Percentiles rank a stretch among this genome's conserved stretches.
Evolutionary conservation across 2,888 invertebrate genomes (phyloP).

Genomic region (Drosophila tripunctata): DNA sequence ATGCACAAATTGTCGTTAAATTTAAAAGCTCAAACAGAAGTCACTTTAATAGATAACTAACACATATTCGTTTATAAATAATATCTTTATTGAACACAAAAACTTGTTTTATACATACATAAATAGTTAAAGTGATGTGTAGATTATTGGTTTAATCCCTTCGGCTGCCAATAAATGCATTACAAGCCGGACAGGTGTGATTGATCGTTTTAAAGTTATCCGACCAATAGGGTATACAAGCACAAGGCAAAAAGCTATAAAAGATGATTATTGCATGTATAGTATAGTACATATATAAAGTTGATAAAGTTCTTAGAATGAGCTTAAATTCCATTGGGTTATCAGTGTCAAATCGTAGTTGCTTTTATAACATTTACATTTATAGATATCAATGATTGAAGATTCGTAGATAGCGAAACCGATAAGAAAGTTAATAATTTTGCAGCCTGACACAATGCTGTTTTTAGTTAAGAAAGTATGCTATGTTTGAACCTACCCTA

Average conservation of each 20-base stretch:
- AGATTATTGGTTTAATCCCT: background rate
- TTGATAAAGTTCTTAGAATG: background rate
- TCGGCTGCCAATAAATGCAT: constrained; percentile 26
- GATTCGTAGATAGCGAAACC: background rate
- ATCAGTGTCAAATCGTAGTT: no score
- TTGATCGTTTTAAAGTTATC: constrained; percentile 29
- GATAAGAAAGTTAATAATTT: no score
- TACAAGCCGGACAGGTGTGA: constrained; percentile 43
- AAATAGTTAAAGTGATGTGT: no score
- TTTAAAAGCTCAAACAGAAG: no score
- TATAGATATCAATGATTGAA: no score
- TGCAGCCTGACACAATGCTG: constrained; percentile 13
- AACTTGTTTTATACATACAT: no score
- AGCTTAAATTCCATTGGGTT: background rate
- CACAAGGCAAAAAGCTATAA: constrained; percentile 41
- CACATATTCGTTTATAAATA: no score
- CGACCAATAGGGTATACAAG: constrained; percentile 47
- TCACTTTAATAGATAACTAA: no score
- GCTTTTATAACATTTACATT: no score
- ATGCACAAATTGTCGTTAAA: no score
- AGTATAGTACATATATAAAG: constrained; percentile 10
- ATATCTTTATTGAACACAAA: no score
- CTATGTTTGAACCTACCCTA: constrained; percentile 33
- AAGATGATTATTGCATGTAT: background rate
- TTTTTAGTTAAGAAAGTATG: background rate